These are phyloP conservation scores for Pseudomyrmex cubaensis DNA, from an alignment of 1,140 invertebrate species.

Conservation along the genomic window DNA sequence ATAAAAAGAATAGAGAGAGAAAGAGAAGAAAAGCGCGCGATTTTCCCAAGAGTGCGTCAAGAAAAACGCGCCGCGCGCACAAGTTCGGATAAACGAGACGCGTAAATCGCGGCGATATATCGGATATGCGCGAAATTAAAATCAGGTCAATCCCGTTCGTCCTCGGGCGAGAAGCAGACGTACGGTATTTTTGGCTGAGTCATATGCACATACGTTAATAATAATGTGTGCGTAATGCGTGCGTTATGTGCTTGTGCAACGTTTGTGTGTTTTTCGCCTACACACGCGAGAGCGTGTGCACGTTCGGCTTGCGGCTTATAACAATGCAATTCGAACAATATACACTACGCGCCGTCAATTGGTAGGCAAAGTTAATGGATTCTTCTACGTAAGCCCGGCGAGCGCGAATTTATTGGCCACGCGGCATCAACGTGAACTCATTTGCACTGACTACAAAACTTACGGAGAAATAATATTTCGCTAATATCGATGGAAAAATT, in stretches of 20 bases:
- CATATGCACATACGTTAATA: constrained; percentile 39
- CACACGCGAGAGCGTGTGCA: constrained; percentile 10
- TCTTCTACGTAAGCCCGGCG: constrained; percentile 22
- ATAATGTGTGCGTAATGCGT: constrained; percentile 19
- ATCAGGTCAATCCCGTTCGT: constrained; percentile 69
- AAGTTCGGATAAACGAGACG: neutral
- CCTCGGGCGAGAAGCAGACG: constrained; percentile 46
- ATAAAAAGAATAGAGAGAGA: neutral
- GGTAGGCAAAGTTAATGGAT: constrained; percentile 65
- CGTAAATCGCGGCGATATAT: constrained; percentile 55
- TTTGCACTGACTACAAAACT: constrained; percentile 13
- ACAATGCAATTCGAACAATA: constrained; percentile 27
- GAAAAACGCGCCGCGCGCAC: too few relatives aligned
- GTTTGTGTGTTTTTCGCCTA: constrained; percentile 9
- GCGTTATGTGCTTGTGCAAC: too few relatives aligned
- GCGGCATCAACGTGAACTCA: constrained; percentile 34
- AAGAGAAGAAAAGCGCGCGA: neutral
- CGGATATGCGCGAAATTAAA: constrained; percentile 71
- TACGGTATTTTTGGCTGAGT: constrained; percentile 70
- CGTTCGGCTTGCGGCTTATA: neutral
- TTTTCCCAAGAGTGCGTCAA: too few relatives aligned
- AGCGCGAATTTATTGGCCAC: constrained; percentile 61
- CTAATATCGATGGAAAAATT: too few relatives aligned
- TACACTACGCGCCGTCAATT: constrained; percentile 36
- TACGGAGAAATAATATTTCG: neutral